Evolutionary conservation across 2,888 invertebrate genomes (phyloP), one percentile per base, ranked within the genome.

Genomic region (Emmelina monodactyla): DNA sequence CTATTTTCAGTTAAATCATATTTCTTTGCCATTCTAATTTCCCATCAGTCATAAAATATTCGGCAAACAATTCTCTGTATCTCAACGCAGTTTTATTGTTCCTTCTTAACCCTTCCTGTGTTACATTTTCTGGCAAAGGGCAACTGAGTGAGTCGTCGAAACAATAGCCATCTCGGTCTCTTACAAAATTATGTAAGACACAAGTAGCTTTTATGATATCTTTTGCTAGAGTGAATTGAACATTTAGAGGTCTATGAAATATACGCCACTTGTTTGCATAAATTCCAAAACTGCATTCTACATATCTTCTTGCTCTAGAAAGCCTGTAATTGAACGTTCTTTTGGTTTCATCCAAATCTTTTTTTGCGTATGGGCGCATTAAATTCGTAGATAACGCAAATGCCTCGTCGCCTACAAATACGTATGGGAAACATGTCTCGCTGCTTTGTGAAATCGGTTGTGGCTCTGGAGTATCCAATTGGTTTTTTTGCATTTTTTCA

Each of bases 211-310:
- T 45, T 14, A 48, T 42, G 30, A 47, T 44, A 43, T 43, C 39
- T 31, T 37, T 42, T 28, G 32, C 38, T 39, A 42, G 31, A 39
- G 33, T 40, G 34, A 37, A 34, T 15, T 43, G 14, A 35, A 47
- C 42, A 45, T 46, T 44, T 32, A 48, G 29, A 15, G 45, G 46
- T 41, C 44, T 44, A 35, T 45, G 41, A 14, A 46, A 45, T 28
- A 45, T 44, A 11, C 45, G 38, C 40, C 42, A 42, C 39, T 55
- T 55, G 43, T 54, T 48, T 16, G 39, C 41, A 2, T 51, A 39
- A 39, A 56, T 54, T 6, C 51, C 50, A 39, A 55, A 54, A 33
- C 47, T 41, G 36, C 52, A 51, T 37, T 54, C 47, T 9, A 53
- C 43, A 25, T 42, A 48, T 19, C 51, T 34, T 36, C 53, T 32